Percentiles rank a stretch among this genome's conserved stretches.
Conservation (phyloP, 2,113 vertebrate species). For the Athene cunicularia region DNA sequence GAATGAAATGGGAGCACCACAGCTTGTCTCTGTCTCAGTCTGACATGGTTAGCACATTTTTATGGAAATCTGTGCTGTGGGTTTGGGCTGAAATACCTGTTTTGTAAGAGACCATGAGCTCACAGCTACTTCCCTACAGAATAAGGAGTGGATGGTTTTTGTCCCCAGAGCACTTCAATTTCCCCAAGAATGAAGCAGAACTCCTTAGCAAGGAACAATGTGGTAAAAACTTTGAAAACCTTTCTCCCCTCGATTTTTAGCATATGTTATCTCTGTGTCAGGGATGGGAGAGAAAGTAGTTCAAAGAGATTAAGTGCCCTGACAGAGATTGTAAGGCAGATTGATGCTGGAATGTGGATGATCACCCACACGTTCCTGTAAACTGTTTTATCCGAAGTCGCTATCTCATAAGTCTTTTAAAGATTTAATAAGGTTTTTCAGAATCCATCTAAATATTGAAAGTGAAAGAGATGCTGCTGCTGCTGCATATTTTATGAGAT, state of each 20-base stretch:
- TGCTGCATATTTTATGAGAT: conserved; percentile 48
- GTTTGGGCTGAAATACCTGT: background rate
- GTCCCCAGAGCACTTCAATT: background rate
- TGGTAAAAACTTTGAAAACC: background rate
- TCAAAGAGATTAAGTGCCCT: background rate
- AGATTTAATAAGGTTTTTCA: conserved; percentile 27
- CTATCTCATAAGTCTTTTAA: conserved; percentile 1
- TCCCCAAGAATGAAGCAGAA: background rate
- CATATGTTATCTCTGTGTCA: background rate
- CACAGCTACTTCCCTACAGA: background rate
- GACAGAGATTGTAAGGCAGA: background rate
- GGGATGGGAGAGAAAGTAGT: background rate
- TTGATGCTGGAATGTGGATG: background rate
- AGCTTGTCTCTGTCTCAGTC: background rate
- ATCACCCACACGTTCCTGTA: background rate
- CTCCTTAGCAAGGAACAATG: background rate
- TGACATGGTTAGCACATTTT: background rate
- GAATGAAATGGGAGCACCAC: background rate
- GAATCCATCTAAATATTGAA: conserved; percentile 34
- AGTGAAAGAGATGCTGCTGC: background rate
- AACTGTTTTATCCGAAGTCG: background rate
- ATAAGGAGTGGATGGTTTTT: background rate
- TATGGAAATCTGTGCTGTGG: background rate
- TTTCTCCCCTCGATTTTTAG: background rate
- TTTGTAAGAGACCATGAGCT: background rate